phyloP scores from a whole-genome alignment of 2,113 vertebrate genomes.

The Ariopsis seemanni region DNA sequence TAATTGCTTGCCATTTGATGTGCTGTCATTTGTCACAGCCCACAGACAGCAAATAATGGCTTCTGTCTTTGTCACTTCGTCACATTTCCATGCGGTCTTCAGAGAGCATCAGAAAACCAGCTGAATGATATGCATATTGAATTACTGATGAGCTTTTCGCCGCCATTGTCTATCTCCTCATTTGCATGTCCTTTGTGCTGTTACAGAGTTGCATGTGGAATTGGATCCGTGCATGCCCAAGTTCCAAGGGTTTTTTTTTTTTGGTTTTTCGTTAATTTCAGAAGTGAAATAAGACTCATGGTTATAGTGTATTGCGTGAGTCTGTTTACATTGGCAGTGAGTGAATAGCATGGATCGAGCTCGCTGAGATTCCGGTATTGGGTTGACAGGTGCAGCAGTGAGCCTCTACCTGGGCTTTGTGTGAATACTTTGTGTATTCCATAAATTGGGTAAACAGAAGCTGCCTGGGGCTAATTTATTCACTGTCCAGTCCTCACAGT shows the following conservation, averaged over 20 bases:
- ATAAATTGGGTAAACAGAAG: conserved; percentile 71
- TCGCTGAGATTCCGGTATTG: conserved; percentile 54
- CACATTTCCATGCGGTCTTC: conserved; percentile 69
- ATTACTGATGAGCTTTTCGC: conserved; percentile 69
- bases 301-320: conserved; percentile 11
- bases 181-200: conserved; percentile 52
- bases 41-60: conserved; percentile 77
- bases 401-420: conserved; percentile 67
- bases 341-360: conserved; percentile 28
- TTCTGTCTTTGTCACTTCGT: conserved; percentile 70
- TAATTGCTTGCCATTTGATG: conserved; percentile 77
- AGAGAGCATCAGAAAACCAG: conserved; percentile 70
- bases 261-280: neutral
- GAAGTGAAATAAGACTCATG: conserved; percentile 6
- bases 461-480: conserved; percentile 75
- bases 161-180: conserved; percentile 48
- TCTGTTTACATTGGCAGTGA: conserved; percentile 29
- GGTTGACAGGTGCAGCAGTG: conserved; percentile 71
- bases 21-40: conserved; percentile 78
- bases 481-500: conserved; percentile 65
- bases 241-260: neutral
- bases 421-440: conserved; percentile 68
- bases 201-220: conserved; percentile 49
- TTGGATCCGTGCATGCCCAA: conserved; percentile 30
- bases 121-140: conserved; percentile 74